Evolutionary conservation across 2,888 invertebrate genomes (phyloP), one percentile per base, ranked within the genome.

Genomic region (Camponotus fellah): DNA sequence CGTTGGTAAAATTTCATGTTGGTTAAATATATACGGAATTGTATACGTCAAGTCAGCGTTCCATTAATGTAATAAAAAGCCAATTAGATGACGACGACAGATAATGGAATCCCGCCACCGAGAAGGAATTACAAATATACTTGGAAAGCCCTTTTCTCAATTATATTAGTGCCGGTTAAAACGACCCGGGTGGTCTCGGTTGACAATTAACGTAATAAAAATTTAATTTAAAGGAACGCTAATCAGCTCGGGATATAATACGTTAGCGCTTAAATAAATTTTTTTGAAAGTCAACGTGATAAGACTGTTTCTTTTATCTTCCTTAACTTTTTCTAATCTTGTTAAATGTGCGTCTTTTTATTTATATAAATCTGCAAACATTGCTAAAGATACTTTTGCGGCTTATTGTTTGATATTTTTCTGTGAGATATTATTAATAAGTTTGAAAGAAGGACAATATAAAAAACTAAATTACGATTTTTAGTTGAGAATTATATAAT

Each of bases 1-100:
- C 37, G 12, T 82, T 64, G 34, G 46, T 37, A 81, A 58, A 60
- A 43, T 43, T 49, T 60, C 32, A 62, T 34, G 32, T 56, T 40
- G 14, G 10, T 81, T 79, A 53, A 79, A 81, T 64, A 26, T 26
- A 26, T 26, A 53, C n/a, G 64, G 60, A 79, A 83, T 64, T 37
- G 34, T 76, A 68, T 40, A 32, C 32, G 49, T 14, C 56, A 49
- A 76, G n/a, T n/a, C 17, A 26, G 26, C 37, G 26, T 69, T 58
- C 72, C 64, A 83, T 88, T 88, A 85, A 83, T 75, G 71, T 69
- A 86, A 87, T 80, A 69, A 85, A 72, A 86, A 85, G 80, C 85
- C 80, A 85, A 87, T 87, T 82, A 87, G 83, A 79, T 69, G 62
- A 26, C 49, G 58, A 75, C 43, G 60, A 53, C 37, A 17, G 80